Evolutionary conservation across 2,797 vertebrate genomes (phyloP).

Genomic region (Ctenopoma kingsleyae): DNA sequence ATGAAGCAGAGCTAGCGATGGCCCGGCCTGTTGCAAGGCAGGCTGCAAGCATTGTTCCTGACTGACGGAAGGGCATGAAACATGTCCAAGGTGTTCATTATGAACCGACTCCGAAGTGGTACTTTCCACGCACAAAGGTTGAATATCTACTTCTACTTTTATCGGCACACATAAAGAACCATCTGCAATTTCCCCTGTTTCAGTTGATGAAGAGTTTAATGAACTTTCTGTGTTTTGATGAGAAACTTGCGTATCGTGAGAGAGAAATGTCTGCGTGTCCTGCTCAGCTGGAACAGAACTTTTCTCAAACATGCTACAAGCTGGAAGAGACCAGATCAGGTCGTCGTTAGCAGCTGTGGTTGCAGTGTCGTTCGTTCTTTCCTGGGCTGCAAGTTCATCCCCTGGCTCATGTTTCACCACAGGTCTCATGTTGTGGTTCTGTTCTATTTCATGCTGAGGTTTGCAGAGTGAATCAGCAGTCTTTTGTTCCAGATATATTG

Average conservation of each 20-base stretch:
- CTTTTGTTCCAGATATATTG: conserved; percentile 12
- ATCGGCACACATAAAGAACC: conserved; percentile 25
- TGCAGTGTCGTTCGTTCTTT: conserved; percentile 5
- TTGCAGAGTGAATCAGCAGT: conserved; percentile 6
- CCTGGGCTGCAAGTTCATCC: conserved; percentile 23
- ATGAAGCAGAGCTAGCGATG: conserved; percentile 1
- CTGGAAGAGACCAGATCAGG: conserved; percentile 54
- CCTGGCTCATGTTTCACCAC: conserved; percentile 67
- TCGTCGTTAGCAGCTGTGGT: conserved; percentile 12
- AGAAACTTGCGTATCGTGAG: conserved; percentile 36
- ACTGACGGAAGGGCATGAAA: conserved; percentile 18
- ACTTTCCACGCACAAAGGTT: conserved; percentile 20
- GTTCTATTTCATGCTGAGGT: conserved; percentile 6
- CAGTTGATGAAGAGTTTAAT: background rate
- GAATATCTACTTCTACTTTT: conserved; percentile 49
- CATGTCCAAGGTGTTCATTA: conserved; percentile 17
- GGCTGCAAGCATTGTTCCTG: conserved; percentile 32
- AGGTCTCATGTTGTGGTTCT: conserved; percentile 14
- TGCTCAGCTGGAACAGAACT: conserved; percentile 33
- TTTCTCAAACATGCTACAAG: conserved; percentile 58
- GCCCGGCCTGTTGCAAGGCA: conserved; percentile 31
- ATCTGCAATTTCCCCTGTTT: background rate
- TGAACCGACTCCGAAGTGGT: conserved; percentile 9
- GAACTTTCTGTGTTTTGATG: conserved; percentile 16
- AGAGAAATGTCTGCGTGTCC: conserved; percentile 27